A percentile compares a stretch with the other conserved stretches of the same genome.
Evolutionary conservation across 2,113 vertebrate genomes (phyloP).

Genomic region (Passer montanus): DNA sequence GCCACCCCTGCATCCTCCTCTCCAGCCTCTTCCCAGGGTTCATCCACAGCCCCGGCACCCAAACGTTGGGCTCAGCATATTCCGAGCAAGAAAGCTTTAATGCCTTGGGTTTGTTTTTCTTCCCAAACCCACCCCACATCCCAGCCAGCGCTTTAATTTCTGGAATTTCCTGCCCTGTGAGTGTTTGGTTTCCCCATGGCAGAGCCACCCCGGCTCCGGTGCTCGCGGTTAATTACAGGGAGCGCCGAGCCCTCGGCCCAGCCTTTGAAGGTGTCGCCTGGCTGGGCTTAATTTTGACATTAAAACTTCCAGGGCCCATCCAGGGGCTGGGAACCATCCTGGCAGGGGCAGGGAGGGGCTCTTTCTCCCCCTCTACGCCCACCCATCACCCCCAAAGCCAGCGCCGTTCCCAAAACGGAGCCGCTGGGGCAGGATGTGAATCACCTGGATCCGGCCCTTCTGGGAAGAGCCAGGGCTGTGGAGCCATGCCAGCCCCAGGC

Average conservation of each 20-base stretch:
- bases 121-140: background rate
- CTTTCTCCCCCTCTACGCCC: background rate
- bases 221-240: conserved; percentile 36
- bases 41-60: background rate
- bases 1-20: fast-evolving
- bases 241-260: background rate
- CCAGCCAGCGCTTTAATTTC: conserved; percentile 5
- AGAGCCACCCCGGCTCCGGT: background rate
- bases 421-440: conserved; percentile 12
- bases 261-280: conserved; percentile 39
- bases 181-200: conserved; percentile 32
- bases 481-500: background rate
- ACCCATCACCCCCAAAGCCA: background rate
- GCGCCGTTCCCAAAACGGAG: background rate
- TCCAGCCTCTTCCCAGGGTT: fast-evolving
- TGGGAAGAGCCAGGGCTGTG: background rate
- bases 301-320: background rate
- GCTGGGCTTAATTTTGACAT: background rate
- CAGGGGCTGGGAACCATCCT: background rate
- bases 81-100: background rate
- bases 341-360: background rate
- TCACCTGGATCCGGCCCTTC: conserved; percentile 20
- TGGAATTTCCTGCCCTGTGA: conserved; percentile 63
- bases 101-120: background rate
- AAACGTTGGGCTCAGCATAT: background rate